Evolutionary conservation across 2,888 invertebrate species (phyloP), one percentile per base, ranked within the genome.

Genomic region (Lasioglossum leucozonium): DNA sequence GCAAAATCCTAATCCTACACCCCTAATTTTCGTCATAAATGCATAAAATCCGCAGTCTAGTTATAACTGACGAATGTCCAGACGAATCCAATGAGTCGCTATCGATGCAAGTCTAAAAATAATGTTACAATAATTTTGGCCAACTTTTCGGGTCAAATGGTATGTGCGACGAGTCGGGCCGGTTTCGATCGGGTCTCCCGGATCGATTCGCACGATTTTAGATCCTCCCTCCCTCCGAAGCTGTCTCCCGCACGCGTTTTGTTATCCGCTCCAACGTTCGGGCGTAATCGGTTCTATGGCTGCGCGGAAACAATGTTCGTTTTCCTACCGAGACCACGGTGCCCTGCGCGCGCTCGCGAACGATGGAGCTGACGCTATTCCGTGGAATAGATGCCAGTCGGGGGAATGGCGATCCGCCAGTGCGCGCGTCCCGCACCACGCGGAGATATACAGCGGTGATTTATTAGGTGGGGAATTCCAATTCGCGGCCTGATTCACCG

Each of bases 391-490:
- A 73, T 55, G 69, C 51, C 42, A 34, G 13, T 16, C 30, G 34
- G 44, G 79, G 58, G 79, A 80, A 79, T 74, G 80, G 55, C 71
- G 80, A 67, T 79, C 58, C 47, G 67, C 26, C 84, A 71, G 79
- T 87, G 86, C 75, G 73, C 84, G 76, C 78, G 77, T 85, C 74
- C 82, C 71, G 79, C 62, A n/a, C 78, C 74, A 16, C 79, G 62
- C 73, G 77, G 72, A 81, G 73, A 89, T 87, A 91, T 87, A 89
- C 82, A 90, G 87, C 88, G 82, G 86, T 92, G 92, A 92, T 92
- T 92, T 93, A 92, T 92, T 91, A 89, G 89, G 86, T 89, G 86
- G 87, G 84, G 89, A 91, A 92, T 92, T 92, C 88, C 89, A 92
- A 92, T 92, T 92, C 92, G 87, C 87, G 83, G 78, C 79, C 84